Evolutionary conservation across 2,113 vertebrate species (phyloP).

Genomic region (Ellobius talpinus): DNA sequence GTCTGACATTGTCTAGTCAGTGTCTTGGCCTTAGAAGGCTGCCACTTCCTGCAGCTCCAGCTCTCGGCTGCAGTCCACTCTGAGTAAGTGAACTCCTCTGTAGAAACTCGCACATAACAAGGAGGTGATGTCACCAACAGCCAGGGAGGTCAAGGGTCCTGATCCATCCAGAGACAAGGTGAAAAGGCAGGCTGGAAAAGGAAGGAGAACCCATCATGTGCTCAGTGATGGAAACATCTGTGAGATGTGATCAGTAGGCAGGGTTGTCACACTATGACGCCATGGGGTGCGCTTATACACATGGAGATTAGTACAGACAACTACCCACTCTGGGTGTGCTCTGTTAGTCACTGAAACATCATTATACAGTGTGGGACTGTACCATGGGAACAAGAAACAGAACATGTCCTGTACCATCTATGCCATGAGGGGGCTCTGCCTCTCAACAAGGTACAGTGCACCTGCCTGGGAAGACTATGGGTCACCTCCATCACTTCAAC

Average conservation of each 20-base stretch:
- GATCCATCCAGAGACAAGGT: conserved; percentile 91
- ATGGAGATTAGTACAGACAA: not conserved
- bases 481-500: not conserved
- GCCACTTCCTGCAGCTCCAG: conserved; percentile 82
- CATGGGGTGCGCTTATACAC: not conserved
- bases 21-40: conserved; percentile 78
- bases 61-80: not conserved
- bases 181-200: conserved; percentile 90
- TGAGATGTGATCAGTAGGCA: not conserved
- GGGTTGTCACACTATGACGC: not conserved
- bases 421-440: not conserved
- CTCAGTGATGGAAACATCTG: not conserved
- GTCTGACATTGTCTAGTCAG: conserved; percentile 19
- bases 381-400: not conserved
- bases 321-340: not conserved
- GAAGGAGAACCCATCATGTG: not conserved
- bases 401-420: not conserved
- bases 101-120: conserved; percentile 94
- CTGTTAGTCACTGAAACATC: not conserved
- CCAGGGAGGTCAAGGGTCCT: conserved; percentile 91
- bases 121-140: conserved; percentile 85
- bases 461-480: not conserved
- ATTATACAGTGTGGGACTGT: not conserved
- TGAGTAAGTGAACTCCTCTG: conserved; percentile 91
- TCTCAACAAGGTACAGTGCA: not conserved